Evolutionary conservation across 2,888 invertebrate species (phyloP).

Genomic region (Drosophila leonis): DNA sequence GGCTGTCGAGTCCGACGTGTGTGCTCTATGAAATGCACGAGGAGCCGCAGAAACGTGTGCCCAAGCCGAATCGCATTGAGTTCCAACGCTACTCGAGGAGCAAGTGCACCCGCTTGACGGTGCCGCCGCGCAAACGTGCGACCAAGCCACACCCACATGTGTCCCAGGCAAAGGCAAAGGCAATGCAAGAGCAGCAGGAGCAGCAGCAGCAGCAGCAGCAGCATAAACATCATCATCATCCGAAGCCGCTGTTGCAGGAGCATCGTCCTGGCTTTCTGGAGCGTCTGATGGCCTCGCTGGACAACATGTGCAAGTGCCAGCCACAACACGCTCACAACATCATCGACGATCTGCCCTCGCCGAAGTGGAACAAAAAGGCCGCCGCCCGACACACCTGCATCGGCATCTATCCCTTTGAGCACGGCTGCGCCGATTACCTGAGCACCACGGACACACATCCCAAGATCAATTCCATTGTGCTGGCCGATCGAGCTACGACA

Average conservation of each 20-base stretch:
- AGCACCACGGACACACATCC: constrained; percentile 89
- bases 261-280: constrained; percentile 48
- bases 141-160: constrained; percentile 11
- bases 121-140: constrained; percentile 38
- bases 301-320: constrained; percentile 72
- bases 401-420: constrained; percentile 90
- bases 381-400: constrained; percentile 82
- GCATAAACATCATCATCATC: constrained; percentile 12
- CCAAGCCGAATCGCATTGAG: constrained; percentile 81
- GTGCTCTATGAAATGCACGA: constrained; percentile 82
- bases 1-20: constrained; percentile 50
- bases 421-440: constrained; percentile 88
- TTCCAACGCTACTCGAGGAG: constrained; percentile 75
- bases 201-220: constrained; percentile 19
- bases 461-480: constrained; percentile 86
- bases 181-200: constrained; percentile 11
- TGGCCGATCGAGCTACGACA: constrained; percentile 87
- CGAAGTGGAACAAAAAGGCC: constrained; percentile 66
- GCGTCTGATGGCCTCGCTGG: constrained; percentile 68
- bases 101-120: constrained; percentile 32
- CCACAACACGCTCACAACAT: constrained; percentile 45
- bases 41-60: constrained; percentile 47
- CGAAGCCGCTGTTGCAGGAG: constrained; percentile 16
- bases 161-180: neutral
- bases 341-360: constrained; percentile 74